Base-by-base conservation (phyloP, 2,113 vertebrate genomes). In the Nothoprocta perdicaria region DNA sequence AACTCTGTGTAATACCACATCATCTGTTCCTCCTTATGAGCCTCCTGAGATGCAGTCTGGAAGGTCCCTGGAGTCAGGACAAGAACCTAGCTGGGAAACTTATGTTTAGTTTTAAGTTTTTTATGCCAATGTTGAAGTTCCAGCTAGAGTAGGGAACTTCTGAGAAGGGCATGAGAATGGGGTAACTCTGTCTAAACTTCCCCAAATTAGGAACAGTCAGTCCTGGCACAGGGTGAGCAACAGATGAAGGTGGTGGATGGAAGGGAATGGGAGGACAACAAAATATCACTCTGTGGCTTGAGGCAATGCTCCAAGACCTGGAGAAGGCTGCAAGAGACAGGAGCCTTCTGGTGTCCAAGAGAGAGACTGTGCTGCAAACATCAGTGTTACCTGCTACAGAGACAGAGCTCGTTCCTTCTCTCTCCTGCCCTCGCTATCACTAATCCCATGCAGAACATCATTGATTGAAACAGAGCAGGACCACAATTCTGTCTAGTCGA, bases 371-470 rank as follows among this genome's bases (percentile, higher is more conserved):
- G 29, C 33, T 82, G 48, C 40, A n/a, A 55, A 53, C 43, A 33
- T 35, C 57, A 43, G 5, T 23, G 10, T 23, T 24, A 35, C 12
- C 46, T 55, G 14, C 76, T 76, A 46, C 38, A 33, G 53, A 80
- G 60, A 50, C 52, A 88, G 53, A 88, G 14, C 23, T 22, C 8
- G 0, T 31, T 46, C 50, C 26, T 67, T 71, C 61, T 29, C 23
- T 90, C 4, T 73, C 83, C 50, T 4, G 1, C 43, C 52, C 73
- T 80, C 16, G 2, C 5, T 3, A n/a, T 11, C 35, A 21, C 48
- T 2, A 2, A 55, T 15, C 45, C 18, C 4, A 10, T 29, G 80
- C 57, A 81, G 29, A 18, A 7, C 3, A 2, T 14, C 3, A 2
- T 14, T 87, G 17, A 14, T n/a, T n/a, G 10, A 63, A 74, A 84